Evolutionary conservation across 2,797 vertebrate genomes (phyloP).

Genomic region (Cyprinodon diabolis): DNA sequence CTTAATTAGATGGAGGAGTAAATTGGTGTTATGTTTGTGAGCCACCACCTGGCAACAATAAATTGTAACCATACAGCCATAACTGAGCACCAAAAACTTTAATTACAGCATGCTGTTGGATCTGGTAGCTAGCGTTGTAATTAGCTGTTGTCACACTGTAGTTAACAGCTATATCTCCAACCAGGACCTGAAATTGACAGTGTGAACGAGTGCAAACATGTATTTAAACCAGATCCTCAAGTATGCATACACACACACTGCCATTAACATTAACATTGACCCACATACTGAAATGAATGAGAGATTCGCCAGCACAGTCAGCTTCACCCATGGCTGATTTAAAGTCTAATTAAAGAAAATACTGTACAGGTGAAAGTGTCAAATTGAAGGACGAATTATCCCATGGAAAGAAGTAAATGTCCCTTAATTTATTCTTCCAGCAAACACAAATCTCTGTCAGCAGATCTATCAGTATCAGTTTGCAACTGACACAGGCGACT

Average conservation of each 20-base stretch:
- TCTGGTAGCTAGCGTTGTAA: constrained; percentile 67
- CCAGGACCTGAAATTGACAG: constrained; percentile 68
- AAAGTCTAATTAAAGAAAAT: constrained; percentile 21
- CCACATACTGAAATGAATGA: constrained; percentile 20
- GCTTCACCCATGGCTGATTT: constrained; percentile 8
- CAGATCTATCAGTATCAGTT: constrained; percentile 42
- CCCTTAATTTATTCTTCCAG: constrained; percentile 16
- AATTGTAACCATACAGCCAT: constrained; percentile 52
- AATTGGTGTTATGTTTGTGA: constrained; percentile 55
- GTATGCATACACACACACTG: constrained; percentile 39
- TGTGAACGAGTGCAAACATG: constrained; percentile 66
- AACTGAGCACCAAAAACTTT: constrained; percentile 51
- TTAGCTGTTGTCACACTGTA: constrained; percentile 76
- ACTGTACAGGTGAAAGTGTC: constrained; percentile 32
- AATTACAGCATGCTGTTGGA: constrained; percentile 64
- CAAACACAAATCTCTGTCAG: constrained; percentile 27
- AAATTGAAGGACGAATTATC: constrained; percentile 29
- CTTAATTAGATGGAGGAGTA: constrained; percentile 60
- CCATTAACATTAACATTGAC: constrained; percentile 16
- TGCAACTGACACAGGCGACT: constrained; percentile 18
- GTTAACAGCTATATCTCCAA: constrained; percentile 76
- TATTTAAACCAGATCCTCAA: constrained; percentile 60
- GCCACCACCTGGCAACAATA: constrained; percentile 66
- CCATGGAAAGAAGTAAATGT: constrained; percentile 29
- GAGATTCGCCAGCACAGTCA: constrained; percentile 10